phyloP scores from a whole-genome alignment of 2,888 invertebrate species.

The Amorpha juglandis region DNA sequence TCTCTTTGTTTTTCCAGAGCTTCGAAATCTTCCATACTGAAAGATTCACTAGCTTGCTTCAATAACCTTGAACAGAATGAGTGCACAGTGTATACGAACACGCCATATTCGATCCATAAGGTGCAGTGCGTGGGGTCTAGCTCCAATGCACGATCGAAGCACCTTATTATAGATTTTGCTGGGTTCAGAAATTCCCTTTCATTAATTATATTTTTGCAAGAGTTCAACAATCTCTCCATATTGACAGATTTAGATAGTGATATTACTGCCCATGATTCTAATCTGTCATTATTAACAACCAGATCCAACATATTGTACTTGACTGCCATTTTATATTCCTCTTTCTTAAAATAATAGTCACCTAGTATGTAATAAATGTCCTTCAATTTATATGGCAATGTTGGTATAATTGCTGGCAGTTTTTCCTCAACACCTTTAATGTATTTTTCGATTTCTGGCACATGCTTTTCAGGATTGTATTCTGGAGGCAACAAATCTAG shows the following conservation, averaged over 20 bases:
- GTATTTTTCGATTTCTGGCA: constrained; percentile 86
- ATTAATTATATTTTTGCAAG: constrained; percentile 85
- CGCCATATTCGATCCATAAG: constrained; percentile 96
- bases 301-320: constrained; percentile 94
- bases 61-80: constrained; percentile 94
- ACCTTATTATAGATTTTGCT: constrained; percentile 89
- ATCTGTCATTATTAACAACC: constrained; percentile 89
- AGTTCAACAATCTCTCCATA: constrained; percentile 92
- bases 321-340: constrained; percentile 89
- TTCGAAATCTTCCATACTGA: constrained; percentile 90
- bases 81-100: constrained; percentile 94
- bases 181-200: constrained; percentile 87
- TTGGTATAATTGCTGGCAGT: constrained; percentile 80
- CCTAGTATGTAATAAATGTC: constrained; percentile 95
- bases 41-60: constrained; percentile 90
- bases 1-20: constrained; percentile 90
- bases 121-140: constrained; percentile 89
- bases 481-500: constrained; percentile 87
- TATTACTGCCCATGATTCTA: constrained; percentile 97
- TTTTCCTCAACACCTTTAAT: constrained; percentile 86
- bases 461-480: constrained; percentile 86
- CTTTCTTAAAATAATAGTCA: constrained; percentile 96
- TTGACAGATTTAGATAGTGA: constrained; percentile 91
- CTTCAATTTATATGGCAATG: constrained; percentile 85
- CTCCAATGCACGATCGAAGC: constrained; percentile 91